A percentile compares a stretch with the other conserved stretches of the same genome.
Conservation (phyloP, 2,888 invertebrate genomes). For the Corythucha ciliata region DNA sequence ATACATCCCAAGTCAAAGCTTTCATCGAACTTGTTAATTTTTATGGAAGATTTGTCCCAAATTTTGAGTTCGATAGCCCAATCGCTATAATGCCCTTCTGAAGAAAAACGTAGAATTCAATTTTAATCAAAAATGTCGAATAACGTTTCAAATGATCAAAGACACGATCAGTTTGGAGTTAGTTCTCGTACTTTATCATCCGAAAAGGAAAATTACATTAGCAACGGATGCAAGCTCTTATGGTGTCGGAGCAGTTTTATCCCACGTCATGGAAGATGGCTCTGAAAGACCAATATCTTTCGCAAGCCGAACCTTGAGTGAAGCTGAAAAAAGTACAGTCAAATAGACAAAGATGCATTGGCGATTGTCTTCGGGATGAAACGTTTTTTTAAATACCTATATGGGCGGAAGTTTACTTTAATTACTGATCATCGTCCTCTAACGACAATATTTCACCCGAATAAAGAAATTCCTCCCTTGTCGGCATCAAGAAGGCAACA, state of each 20-base stretch:
- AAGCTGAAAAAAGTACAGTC: too few species aligned
- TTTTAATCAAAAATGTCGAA: slow-evolving; percentile 2
- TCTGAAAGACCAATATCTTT: not conserved
- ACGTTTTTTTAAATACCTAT: too few species aligned
- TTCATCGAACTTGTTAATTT: slow-evolving; percentile 41
- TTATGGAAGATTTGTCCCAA: slow-evolving; percentile 34
- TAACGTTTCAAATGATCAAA: slow-evolving; percentile 20
- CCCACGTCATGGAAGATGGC: slow-evolving; percentile 12
- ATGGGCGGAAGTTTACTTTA: too few species aligned
- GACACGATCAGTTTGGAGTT: slow-evolving; percentile 14
- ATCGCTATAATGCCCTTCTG: not conserved
- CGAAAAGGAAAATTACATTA: slow-evolving; percentile 9
- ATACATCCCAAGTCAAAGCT: slow-evolving; percentile 17
- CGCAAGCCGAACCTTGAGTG: not conserved
- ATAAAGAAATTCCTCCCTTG: too few species aligned
- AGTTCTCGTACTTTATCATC: slow-evolving; percentile 21
- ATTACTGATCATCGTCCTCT: not conserved
- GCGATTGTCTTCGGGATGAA: not conserved
- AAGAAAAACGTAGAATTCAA: not conserved
- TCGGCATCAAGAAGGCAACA: too few species aligned
- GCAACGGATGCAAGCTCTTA: slow-evolving; percentile 6
- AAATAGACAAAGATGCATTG: not conserved
- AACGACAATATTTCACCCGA: too few species aligned
- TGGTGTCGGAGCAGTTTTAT: slow-evolving; percentile 1
- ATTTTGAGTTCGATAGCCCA: not conserved